A percentile compares a stretch with the other conserved stretches of the same genome.
These are phyloP conservation scores for Lophura swinhoii DNA, from an alignment of 2,797 vertebrate species.

Conservation along the genomic window DNA sequence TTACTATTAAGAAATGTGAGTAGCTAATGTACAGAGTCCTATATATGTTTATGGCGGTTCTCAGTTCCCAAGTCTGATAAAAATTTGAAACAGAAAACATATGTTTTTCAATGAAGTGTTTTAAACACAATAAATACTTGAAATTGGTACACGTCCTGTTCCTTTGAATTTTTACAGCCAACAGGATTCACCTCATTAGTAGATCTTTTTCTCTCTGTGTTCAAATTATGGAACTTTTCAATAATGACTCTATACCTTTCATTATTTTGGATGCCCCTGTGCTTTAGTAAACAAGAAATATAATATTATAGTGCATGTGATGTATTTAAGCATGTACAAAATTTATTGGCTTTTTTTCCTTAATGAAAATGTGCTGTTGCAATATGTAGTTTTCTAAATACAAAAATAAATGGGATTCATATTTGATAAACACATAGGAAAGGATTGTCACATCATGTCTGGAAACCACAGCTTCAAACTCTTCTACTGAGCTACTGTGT, in stretches of 20 bases:
- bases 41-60: not conserved
- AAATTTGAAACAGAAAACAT: not conserved
- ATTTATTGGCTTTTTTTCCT: not conserved
- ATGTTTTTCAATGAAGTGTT: not conserved
- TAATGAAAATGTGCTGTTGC: not conserved
- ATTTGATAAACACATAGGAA: not conserved
- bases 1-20: not conserved
- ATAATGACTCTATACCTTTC: not conserved
- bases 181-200: not conserved
- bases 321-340: not conserved
- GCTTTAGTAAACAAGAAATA: not conserved
- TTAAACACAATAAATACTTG: not conserved
- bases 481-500: not conserved
- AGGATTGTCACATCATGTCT: not conserved
- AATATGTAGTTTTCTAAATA: not conserved
- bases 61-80: not conserved
- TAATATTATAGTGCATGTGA: not conserved
- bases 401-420: not conserved
- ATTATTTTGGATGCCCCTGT: not conserved
- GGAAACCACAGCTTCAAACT: rapidly evolving
- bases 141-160: not conserved
- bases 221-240: slow-evolving; percentile 17
- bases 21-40: not conserved
- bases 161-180: not conserved
- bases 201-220: not conserved